These are phyloP conservation scores for Papilio gigon DNA, from an alignment of 2,888 invertebrate genomes.

Conservation along the genomic window DNA sequence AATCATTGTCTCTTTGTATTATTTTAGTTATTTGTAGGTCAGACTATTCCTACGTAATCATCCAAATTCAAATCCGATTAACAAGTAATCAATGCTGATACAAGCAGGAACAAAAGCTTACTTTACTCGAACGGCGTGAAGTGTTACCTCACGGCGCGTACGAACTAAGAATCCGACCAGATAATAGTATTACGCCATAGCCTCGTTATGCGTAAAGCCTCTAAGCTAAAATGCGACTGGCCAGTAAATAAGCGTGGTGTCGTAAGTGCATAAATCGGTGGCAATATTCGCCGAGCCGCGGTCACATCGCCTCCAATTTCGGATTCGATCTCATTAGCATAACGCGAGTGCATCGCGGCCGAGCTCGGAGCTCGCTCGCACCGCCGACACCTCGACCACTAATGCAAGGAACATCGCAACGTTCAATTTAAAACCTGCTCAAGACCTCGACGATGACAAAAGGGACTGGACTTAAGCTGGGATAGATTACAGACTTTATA, in stretches of 20 bases:
- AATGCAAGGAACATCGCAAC: slow-evolving; percentile 1
- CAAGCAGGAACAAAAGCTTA: too few relatives aligned
- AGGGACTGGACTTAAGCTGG: not conserved
- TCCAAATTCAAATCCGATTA: too few relatives aligned
- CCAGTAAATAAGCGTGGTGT: slow-evolving; percentile 38
- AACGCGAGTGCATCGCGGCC: slow-evolving; percentile 64
- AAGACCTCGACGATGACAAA: not conserved
- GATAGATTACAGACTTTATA: not conserved
- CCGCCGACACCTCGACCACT: slow-evolving; percentile 38
- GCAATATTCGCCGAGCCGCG: slow-evolving; percentile 58
- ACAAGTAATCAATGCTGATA: too few relatives aligned
- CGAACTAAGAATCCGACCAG: slow-evolving; percentile 13
- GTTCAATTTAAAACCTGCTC: not conserved
- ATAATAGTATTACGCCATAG: slow-evolving; percentile 33
- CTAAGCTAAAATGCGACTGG: slow-evolving; percentile 29
- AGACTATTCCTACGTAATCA: not conserved
- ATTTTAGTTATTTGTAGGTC: not conserved
- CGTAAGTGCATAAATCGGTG: slow-evolving; percentile 55
- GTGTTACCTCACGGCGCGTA: not conserved
- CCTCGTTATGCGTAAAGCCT: slow-evolving; percentile 31
- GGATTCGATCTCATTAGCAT: slow-evolving; percentile 78
- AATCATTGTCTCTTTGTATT: not conserved
- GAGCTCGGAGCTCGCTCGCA: slow-evolving; percentile 46
- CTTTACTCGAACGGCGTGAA: slow-evolving; percentile 2
- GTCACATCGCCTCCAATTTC: slow-evolving; percentile 72